Percentiles rank a stretch among this genome's conserved stretches.
Conservation (phyloP, 2,113 vertebrate genomes). For the Eclectus roratus region DNA sequence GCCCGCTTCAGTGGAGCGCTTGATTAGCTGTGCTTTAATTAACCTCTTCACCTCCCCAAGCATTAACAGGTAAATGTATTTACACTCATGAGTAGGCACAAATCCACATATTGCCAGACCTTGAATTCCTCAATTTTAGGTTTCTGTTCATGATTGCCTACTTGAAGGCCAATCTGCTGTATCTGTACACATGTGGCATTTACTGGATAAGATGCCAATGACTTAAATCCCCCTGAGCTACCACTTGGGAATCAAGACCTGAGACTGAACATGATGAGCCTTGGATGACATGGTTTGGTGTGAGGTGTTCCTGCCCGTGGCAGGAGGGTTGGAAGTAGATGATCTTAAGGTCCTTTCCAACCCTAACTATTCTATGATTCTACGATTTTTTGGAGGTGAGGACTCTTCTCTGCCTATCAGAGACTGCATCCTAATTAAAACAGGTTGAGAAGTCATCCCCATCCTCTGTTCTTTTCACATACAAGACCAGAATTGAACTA, state of each 20-base stretch:
- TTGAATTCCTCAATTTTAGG: not conserved
- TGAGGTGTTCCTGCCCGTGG: too few relatives aligned
- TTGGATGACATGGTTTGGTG: too few relatives aligned
- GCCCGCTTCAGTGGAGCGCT: not conserved
- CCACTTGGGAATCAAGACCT: not conserved
- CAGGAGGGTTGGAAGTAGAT: too few relatives aligned
- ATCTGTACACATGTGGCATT: not conserved
- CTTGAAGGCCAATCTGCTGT: not conserved
- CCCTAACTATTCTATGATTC: too few relatives aligned
- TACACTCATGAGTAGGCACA: not conserved
- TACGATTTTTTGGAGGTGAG: not conserved
- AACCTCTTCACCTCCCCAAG: conserved; percentile 22
- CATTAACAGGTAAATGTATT: conserved; percentile 25
- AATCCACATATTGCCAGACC: not conserved
- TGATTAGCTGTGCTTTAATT: conserved; percentile 13
- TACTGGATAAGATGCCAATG: not conserved
- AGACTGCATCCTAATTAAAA: not conserved
- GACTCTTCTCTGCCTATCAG: not conserved
- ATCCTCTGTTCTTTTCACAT: not conserved
- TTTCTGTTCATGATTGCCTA: not conserved
- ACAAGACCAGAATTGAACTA: not conserved
- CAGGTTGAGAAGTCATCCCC: fast-evolving
- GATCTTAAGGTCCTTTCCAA: too few relatives aligned
- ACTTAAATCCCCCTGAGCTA: not conserved
- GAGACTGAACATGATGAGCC: not conserved